A percentile compares a stretch with the other conserved stretches of the same genome.
Evolutionary conservation across 2,888 invertebrate species (phyloP).

Genomic region (Torymus auratus): DNA sequence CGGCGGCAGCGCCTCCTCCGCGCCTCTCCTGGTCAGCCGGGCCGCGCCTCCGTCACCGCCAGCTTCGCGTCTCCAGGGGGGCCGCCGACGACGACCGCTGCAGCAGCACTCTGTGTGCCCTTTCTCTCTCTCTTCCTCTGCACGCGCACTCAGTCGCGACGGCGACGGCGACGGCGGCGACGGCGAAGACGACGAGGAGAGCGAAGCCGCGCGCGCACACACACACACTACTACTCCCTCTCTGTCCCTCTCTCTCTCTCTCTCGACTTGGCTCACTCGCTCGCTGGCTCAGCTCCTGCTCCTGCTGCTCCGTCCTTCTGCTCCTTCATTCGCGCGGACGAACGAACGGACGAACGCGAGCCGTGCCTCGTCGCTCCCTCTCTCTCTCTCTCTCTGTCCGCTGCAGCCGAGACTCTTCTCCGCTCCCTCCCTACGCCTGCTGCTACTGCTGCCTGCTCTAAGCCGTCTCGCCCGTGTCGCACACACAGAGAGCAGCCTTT

Average conservation of each 20-base stretch:
- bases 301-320: slow-evolving; percentile 1
- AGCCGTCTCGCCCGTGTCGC: no score
- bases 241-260: neutral
- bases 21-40: no score
- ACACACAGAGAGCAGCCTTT: neutral
- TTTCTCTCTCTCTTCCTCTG: neutral
- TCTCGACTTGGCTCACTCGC: neutral
- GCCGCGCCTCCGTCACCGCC: no score
- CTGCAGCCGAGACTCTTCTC: neutral
- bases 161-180: slow-evolving; percentile 15
- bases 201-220: slow-evolving; percentile 5
- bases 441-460: neutral
- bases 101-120: neutral
- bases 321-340: slow-evolving; percentile 35
- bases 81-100: neutral
- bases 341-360: no score
- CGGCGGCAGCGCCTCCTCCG: no score
- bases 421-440: slow-evolving; percentile 13
- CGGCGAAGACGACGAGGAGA: neutral
- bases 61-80: neutral
- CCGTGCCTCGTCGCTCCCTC: no score
- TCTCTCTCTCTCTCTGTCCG: neutral
- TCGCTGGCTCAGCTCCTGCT: slow-evolving; percentile 12
- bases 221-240: slow-evolving; percentile 17
- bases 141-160: neutral